Percentiles rank a stretch among this genome's conserved stretches.
phyloP scores from a whole-genome alignment of 2,888 invertebrate genomes.

The Ophion slaviceki region DNA sequence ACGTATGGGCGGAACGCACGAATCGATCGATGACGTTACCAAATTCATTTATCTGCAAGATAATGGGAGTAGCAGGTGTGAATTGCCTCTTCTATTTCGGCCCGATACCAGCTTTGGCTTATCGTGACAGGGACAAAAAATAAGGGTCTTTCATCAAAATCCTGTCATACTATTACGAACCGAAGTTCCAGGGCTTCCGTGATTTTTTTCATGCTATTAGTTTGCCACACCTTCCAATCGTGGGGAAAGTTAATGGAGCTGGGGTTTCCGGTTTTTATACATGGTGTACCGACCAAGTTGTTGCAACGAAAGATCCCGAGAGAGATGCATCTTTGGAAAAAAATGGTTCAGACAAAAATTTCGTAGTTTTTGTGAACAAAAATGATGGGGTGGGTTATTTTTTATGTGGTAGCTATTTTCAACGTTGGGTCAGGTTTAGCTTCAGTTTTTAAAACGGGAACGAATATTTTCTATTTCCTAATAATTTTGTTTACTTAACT shows the following conservation, averaged over 20 bases:
- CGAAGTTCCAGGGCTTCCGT: conserved; percentile 29
- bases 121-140: neutral
- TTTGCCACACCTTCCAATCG: conserved; percentile 14
- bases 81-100: conserved; percentile 1
- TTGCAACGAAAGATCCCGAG: neutral
- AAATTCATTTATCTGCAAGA: conserved; percentile 25
- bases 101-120: neutral
- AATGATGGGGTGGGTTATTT: neutral
- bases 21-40: conserved; percentile 32
- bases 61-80: conserved; percentile 7
- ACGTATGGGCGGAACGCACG: neutral
- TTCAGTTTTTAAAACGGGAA: too few species aligned
- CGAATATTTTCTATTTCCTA: too few species aligned
- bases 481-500: too few species aligned
- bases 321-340: neutral
- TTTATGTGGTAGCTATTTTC: neutral
- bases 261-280: conserved; percentile 15
- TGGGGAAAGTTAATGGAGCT: conserved; percentile 48
- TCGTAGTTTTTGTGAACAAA: neutral
- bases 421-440: too few species aligned
- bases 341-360: neutral
- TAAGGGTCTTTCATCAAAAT: neutral
- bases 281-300: neutral
- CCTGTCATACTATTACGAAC: conserved; percentile 10
- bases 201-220: conserved; percentile 47